These are phyloP conservation scores for Bugula neritina DNA, from an alignment of 2,888 invertebrate genomes.

Conservation along the genomic window DNA sequence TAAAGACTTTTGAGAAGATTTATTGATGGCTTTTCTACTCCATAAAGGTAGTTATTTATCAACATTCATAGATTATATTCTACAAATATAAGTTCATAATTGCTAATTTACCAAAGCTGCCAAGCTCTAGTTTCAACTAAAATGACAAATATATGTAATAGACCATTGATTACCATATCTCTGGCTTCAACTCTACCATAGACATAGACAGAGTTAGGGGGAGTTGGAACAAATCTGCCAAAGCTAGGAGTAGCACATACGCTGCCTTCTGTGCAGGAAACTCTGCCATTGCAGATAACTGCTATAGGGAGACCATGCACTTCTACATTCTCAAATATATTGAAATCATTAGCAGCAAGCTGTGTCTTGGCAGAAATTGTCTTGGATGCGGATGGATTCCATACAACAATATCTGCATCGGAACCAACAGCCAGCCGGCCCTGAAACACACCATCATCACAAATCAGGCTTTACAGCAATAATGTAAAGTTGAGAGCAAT, in stretches of 20 bases:
- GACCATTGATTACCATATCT: not conserved
- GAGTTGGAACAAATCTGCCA: slow-evolving; percentile 78
- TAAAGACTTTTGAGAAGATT: no score
- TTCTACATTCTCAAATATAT: slow-evolving; percentile 28
- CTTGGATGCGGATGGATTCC: slow-evolving; percentile 15
- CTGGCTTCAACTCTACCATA: slow-evolving; percentile 58
- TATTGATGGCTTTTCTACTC: no score
- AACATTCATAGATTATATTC: no score
- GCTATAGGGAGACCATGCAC: slow-evolving; percentile 25
- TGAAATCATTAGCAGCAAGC: slow-evolving; percentile 9
- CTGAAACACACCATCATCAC: slow-evolving; percentile 39
- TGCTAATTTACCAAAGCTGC: no score
- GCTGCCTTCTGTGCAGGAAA: slow-evolving; percentile 11
- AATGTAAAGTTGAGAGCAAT: no score
- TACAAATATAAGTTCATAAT: no score
- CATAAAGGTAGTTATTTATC: no score
- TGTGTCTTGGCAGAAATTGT: slow-evolving; percentile 18
- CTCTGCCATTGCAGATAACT: slow-evolving; percentile 22
- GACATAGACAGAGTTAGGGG: slow-evolving; percentile 67
- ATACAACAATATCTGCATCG: slow-evolving; percentile 29
- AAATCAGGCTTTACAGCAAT: no score
- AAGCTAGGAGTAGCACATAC: slow-evolving; percentile 71
- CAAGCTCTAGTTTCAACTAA: no score
- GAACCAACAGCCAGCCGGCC: slow-evolving; percentile 29
- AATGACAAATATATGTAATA: no score